Base-by-base conservation (phyloP, 2,888 invertebrate genomes). In the Cerastoderma edule region DNA sequence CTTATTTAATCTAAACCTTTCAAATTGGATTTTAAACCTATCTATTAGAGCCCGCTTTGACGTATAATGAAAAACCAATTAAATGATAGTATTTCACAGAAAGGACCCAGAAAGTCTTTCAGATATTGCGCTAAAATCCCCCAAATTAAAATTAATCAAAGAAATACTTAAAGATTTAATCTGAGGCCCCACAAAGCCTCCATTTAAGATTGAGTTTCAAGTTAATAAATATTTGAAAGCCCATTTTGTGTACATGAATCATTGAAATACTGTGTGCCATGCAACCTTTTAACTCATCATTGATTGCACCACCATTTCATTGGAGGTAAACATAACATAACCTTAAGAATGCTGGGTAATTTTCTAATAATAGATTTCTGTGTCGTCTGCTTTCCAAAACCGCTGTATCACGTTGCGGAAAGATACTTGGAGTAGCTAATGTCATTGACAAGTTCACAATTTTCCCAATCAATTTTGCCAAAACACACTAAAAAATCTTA, bases 81-180 rank as follows among this genome's bases (percentile, higher is more conserved):
- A 68, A 57, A 57, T 57, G 68, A 68, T 68, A 68, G 28, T 68
- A 68, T 68, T 68, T 68, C 68, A 57, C 30, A 57, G 39, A 68
- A 27, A 35, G 60, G 48, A 48, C 22, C 57, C 39, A 57, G 56
- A 35, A 57, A 57, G 46, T 50, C 30, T 67, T 54, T 56, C 39
- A 30, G 56, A 22, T 22, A 48, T 68, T 46, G 35, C 16, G 24
- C 46, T 28, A 27, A 68, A 68, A 60, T 57, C 56, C 56, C 56
- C 33, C 48, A 39, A 68, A 60, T 60, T 68, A 48, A 68, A 68
- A 67, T 16, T 53, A 24, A 50, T 67, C 39, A 33, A 67, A 39
- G 33, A 44, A 35, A 54, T 35, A 39, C 39, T 67, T 32, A 39
- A 67, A 30, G 56, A 33, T 39, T 54, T 54, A 60, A 60, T 60